phyloP scores from a whole-genome alignment of 2,888 invertebrate species.

The Baronia brevicornis region DNA sequence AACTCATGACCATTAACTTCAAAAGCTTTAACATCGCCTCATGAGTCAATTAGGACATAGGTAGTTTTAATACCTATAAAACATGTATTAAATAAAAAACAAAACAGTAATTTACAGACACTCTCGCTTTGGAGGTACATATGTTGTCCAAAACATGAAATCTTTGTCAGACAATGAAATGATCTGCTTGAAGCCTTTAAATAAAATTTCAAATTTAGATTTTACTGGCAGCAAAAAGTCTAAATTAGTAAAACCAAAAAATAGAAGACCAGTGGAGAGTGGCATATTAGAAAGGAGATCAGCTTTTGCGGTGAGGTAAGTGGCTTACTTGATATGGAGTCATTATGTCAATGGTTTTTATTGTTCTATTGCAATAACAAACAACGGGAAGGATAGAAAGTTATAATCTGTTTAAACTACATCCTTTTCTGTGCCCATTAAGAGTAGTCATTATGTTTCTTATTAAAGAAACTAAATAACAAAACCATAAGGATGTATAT shows the following conservation, averaged over 20 bases:
- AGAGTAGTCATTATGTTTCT: too few species aligned
- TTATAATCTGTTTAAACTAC: too few species aligned
- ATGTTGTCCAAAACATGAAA: slow-evolving; percentile 93
- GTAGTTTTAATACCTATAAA: too few species aligned
- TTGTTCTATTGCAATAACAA: not conserved
- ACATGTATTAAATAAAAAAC: slow-evolving; percentile 2
- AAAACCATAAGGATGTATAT: too few species aligned
- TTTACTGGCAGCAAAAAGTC: slow-evolving; percentile 82
- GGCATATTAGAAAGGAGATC: slow-evolving; percentile 84
- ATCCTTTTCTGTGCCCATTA: too few species aligned
- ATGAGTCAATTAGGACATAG: too few species aligned
- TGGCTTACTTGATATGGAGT: slow-evolving; percentile 4
- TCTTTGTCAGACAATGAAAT: slow-evolving; percentile 92
- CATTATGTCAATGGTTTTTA: slow-evolving; percentile 2
- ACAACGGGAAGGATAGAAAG: too few species aligned
- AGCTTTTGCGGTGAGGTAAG: slow-evolving; percentile 86
- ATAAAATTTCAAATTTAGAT: slow-evolving; percentile 84
- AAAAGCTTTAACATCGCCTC: too few species aligned
- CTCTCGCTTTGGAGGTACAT: slow-evolving; percentile 96
- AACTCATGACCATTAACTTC: too few species aligned
- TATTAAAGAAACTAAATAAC: too few species aligned
- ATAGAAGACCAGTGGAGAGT: slow-evolving; percentile 80
- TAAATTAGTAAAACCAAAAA: slow-evolving; percentile 79
- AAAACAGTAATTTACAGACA: slow-evolving; percentile 74
- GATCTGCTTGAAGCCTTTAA: slow-evolving; percentile 90